These are phyloP conservation scores for Melinopterus prodromus DNA, from an alignment of 2,888 invertebrate genomes.

Conservation along the genomic window DNA sequence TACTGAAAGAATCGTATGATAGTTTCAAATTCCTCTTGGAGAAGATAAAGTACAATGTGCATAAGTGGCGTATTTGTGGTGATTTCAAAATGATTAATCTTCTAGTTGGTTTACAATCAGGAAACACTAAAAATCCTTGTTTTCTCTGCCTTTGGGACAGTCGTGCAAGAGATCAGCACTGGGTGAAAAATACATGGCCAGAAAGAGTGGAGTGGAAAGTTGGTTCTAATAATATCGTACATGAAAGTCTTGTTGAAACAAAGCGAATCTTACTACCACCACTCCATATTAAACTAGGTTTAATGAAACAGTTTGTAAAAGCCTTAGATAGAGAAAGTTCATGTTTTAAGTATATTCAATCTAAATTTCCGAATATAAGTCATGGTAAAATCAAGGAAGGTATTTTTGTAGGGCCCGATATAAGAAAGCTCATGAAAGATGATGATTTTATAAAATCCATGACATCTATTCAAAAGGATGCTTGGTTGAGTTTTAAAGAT, in stretches of 20 bases:
- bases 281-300: neutral
- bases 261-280: too few relatives aligned
- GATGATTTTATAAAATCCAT: neutral
- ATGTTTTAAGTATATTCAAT: neutral
- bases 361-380: neutral
- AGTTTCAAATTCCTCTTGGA: neutral
- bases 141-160: constrained; percentile 9
- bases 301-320: neutral
- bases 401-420: neutral
- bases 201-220: neutral
- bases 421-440: neutral
- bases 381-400: neutral
- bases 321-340: neutral
- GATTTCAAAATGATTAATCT: neutral
- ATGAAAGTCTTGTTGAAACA: too few relatives aligned
- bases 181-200: neutral
- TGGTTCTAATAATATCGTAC: neutral
- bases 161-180: neutral
- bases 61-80: neutral
- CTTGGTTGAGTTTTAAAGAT: neutral
- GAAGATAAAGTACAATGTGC: neutral
- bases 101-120: constrained; percentile 11
- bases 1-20: constrained; percentile 5
- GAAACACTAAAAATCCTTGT: constrained; percentile 9
- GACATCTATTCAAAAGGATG: neutral